A percentile compares a stretch with the other conserved stretches of the same genome.
These are phyloP conservation scores for Eulemur macaco DNA, from an alignment of 2,113 vertebrate species.

Conservation along the genomic window DNA sequence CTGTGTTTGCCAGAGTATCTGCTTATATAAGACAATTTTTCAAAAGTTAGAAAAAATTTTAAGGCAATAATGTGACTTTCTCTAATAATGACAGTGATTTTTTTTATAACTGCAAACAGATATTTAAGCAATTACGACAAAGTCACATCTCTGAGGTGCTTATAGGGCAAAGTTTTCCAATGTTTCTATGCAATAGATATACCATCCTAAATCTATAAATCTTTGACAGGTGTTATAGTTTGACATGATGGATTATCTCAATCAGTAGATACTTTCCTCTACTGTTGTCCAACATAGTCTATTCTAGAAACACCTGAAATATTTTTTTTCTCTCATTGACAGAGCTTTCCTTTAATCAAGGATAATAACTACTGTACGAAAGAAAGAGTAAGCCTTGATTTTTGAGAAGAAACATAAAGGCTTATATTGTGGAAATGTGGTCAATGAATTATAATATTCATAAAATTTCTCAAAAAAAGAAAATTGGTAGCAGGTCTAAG, in stretches of 20 bases:
- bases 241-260: neutral
- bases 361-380: neutral
- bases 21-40: constrained; percentile 20
- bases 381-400: neutral
- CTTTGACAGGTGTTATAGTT: neutral
- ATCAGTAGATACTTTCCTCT: neutral
- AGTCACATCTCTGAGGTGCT: neutral
- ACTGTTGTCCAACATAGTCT: neutral
- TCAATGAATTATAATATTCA: constrained; percentile 7
- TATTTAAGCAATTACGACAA: constrained; percentile 48
- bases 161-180: neutral
- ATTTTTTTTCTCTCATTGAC: neutral
- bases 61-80: neutral
- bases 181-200: neutral
- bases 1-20: constrained; percentile 32
- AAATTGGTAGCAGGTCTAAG: neutral
- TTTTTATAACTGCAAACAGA: neutral
- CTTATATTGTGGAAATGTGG: neutral
- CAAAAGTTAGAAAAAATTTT: constrained; percentile 48
- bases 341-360: constrained; percentile 9
- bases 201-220: neutral
- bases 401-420: neutral
- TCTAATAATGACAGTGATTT: neutral
- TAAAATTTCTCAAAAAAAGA: neutral
- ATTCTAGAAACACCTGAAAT: neutral